A percentile compares a stretch with the other conserved stretches of the same genome.
Conservation (phyloP, 2,113 vertebrate genomes). For the human (Homo sapiens) region GRCh38 chr2:148502001-148502500, state of each 20-base stretch:
- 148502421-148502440: slow-evolving; percentile 91
- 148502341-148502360: background rate
- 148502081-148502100: background rate
- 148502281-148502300: background rate
- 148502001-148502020: background rate
- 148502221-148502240: slow-evolving; percentile 14
- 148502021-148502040: background rate
- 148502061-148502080: background rate
- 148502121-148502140: background rate
- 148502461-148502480: slow-evolving; percentile 97
- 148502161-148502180: slow-evolving; percentile 40
- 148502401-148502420: slow-evolving; percentile 83
- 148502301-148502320: background rate
- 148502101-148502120: background rate
- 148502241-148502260: background rate
- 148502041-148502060: accelerated
- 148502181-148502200: slow-evolving; percentile 38
- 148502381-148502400: slow-evolving; percentile 71
- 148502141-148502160: background rate
- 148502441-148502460: slow-evolving; percentile 96
- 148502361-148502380: slow-evolving; percentile 53
- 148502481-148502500: slow-evolving; percentile 93
- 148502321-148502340: background rate
- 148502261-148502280: background rate
- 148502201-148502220: slow-evolving; percentile 22